These are phyloP conservation scores for Digitonthophagus gazella DNA, from an alignment of 2,888 invertebrate species.

Conservation along the genomic window DNA sequence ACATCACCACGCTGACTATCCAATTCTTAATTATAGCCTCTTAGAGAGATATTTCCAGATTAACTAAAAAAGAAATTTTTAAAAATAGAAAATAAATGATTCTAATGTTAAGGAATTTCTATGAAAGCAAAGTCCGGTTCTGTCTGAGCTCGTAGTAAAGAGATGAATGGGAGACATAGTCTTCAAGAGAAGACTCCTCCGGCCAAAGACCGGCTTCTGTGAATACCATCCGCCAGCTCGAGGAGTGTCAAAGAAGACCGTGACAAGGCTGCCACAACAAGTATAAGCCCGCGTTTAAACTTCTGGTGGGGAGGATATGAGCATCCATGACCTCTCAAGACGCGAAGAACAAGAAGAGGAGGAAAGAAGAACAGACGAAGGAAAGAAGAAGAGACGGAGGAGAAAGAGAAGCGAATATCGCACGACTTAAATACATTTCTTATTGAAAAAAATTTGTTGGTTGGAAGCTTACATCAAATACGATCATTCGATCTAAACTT, in stretches of 20 bases:
- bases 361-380: no score
- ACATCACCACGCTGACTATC: no score
- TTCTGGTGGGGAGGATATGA: background rate
- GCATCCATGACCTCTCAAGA: background rate
- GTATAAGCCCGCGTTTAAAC: no score
- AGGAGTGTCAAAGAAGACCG: constrained; percentile 41
- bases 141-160: constrained; percentile 29
- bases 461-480: no score
- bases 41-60: no score
- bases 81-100: background rate
- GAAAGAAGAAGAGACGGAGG: no score
- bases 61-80: background rate
- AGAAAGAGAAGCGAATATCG: no score
- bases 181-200: constrained; percentile 32
- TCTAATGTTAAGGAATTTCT: background rate
- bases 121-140: constrained; percentile 2
- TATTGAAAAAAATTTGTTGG: no score
- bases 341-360: background rate
- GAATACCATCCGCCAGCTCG: constrained; percentile 34
- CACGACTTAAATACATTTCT: no score
- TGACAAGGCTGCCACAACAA: constrained; percentile 41
- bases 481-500: no score
- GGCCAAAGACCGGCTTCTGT: constrained; percentile 39
- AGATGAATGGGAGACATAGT: constrained; percentile 40
- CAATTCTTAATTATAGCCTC: no score